phyloP scores from a whole-genome alignment of 2,113 vertebrate genomes.

The Nipponia nippon region DNA sequence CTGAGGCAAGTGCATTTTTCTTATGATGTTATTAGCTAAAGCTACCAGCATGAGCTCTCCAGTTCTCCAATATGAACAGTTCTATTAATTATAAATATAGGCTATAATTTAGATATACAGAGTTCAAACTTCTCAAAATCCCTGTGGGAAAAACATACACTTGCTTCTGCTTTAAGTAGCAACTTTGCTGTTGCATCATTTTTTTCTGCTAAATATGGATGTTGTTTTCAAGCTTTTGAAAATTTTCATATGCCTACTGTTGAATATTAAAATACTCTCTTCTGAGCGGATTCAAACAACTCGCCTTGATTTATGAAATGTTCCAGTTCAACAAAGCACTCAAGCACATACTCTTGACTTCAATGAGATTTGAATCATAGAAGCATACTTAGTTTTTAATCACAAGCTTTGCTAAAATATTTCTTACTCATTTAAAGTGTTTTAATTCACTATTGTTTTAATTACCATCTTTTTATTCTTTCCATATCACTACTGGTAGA shows the following conservation, averaged over 20 bases:
- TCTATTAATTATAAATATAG: constrained; percentile 2
- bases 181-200: not conserved
- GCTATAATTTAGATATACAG: not conserved
- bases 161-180: not conserved
- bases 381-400: not conserved
- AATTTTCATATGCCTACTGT: not conserved
- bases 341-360: not conserved
- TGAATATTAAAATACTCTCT: not conserved
- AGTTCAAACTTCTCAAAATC: not conserved
- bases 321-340: not conserved
- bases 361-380: not conserved
- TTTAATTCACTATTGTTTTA: not conserved
- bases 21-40: not conserved
- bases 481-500: not conserved
- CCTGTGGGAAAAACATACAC: not conserved
- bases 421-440: not conserved
- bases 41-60: not conserved
- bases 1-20: not conserved
- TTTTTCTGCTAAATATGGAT: not conserved
- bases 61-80: not conserved
- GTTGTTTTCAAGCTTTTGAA: not conserved
- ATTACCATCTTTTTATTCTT: not conserved
- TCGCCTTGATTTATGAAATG: not conserved
- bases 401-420: not conserved
- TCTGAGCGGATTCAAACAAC: not conserved